These are phyloP conservation scores for Phylloscopus collybita DNA, from an alignment of 2,797 vertebrate species.

Conservation along the genomic window DNA sequence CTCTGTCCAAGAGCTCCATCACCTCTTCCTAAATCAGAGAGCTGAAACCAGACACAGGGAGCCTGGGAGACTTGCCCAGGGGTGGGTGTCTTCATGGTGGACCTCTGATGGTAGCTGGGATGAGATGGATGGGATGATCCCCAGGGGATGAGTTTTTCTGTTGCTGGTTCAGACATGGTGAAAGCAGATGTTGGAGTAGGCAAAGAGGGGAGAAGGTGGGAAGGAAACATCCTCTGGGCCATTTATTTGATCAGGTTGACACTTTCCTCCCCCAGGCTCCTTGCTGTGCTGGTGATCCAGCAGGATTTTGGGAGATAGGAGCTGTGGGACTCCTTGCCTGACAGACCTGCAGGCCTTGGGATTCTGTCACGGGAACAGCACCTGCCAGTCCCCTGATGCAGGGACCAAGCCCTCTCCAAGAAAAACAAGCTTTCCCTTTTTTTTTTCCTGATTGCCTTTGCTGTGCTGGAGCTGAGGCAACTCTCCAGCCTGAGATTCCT, in stretches of 20 bases:
- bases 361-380: neutral
- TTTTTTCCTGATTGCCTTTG: neutral
- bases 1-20: neutral
- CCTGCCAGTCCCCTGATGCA: neutral
- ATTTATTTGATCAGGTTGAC: neutral
- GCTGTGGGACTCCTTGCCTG: neutral
- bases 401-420: neutral
- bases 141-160: neutral
- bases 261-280: neutral
- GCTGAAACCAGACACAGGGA: neutral
- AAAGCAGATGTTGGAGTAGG: accelerated
- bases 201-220: neutral
- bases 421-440: neutral
- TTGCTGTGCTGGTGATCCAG: neutral
- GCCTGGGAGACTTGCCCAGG: neutral
- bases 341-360: neutral
- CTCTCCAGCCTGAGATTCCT: neutral
- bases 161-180: neutral
- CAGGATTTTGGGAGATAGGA: neutral
- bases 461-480: neutral
- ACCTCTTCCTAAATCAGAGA: neutral
- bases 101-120: neutral
- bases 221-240: neutral
- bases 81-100: neutral
- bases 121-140: neutral